These are phyloP conservation scores for Lepidocolaptes lacrymiger DNA, from an alignment of 2,797 vertebrate species.

Conservation along the genomic window DNA sequence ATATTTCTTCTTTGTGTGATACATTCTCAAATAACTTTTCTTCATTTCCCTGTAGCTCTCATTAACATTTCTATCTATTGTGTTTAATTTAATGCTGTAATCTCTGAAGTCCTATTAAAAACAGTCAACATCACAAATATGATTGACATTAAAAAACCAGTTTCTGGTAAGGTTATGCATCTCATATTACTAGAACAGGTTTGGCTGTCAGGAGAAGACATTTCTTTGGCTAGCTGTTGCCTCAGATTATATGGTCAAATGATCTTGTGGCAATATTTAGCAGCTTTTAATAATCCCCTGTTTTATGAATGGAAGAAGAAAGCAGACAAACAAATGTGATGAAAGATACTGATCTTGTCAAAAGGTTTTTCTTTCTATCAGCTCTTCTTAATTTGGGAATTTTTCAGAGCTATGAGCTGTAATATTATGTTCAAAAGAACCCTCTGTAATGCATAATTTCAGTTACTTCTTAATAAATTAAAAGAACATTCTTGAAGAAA, in stretches of 20 bases:
- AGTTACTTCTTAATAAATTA: neutral
- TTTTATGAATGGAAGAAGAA: neutral
- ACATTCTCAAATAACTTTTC: neutral
- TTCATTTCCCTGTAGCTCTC: neutral
- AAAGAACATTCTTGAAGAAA: neutral
- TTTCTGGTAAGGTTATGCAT: neutral
- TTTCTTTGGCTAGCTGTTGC: neutral
- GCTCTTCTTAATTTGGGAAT: neutral
- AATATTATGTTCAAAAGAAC: neutral
- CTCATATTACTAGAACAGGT: neutral
- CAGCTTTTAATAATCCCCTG: neutral
- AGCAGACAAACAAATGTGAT: neutral
- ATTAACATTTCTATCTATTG: conserved; percentile 27
- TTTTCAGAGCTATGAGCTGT: neutral
- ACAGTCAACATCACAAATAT: neutral
- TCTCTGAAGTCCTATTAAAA: conserved; percentile 29
- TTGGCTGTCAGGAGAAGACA: neutral
- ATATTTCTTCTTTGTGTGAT: neutral
- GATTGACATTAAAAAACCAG: neutral
- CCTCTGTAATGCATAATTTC: neutral
- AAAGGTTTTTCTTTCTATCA: neutral
- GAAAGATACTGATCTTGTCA: neutral
- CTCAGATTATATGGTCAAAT: neutral
- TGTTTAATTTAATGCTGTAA: conserved; percentile 28
- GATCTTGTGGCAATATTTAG: neutral